Conservation (phyloP, 1,140 invertebrate genomes). For the Megalopta genalis region DNA sequence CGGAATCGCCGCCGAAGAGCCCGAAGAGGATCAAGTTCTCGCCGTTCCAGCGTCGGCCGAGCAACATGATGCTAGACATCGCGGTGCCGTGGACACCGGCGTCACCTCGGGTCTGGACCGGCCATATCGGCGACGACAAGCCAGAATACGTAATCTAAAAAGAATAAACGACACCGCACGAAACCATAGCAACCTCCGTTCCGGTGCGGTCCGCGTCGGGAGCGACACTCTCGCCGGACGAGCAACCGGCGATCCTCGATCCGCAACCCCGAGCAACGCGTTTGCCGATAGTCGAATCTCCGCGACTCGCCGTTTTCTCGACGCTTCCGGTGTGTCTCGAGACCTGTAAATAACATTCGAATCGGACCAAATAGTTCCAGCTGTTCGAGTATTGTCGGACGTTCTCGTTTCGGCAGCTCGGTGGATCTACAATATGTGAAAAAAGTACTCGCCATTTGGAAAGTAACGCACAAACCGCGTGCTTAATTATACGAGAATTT, state of each 20-base stretch:
- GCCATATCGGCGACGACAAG: conserved; percentile 62
- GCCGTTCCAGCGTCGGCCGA: conserved; percentile 49
- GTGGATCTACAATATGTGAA: no score
- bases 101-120: conserved; percentile 73
- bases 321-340: neutral
- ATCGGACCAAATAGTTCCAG: no score
- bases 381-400: no score
- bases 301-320: conserved; percentile 39
- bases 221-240: no score
- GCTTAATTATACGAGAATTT: no score
- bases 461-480: no score
- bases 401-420: no score
- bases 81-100: conserved; percentile 77
- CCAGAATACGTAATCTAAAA: conserved; percentile 75
- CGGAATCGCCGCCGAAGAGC: conserved; percentile 74
- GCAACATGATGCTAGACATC: conserved; percentile 70
- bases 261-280: conserved; percentile 14
- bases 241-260: neutral
- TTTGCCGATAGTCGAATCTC: conserved; percentile 40
- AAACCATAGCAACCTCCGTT: neutral
- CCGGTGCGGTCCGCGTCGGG: neutral
- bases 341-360: no score
- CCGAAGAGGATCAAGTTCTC: conserved; percentile 57
- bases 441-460: no score
- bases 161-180: neutral